Conservation (phyloP, 37 sponge, comb jelly and placozoan genomes). For the Ianthella basta region DNA sequence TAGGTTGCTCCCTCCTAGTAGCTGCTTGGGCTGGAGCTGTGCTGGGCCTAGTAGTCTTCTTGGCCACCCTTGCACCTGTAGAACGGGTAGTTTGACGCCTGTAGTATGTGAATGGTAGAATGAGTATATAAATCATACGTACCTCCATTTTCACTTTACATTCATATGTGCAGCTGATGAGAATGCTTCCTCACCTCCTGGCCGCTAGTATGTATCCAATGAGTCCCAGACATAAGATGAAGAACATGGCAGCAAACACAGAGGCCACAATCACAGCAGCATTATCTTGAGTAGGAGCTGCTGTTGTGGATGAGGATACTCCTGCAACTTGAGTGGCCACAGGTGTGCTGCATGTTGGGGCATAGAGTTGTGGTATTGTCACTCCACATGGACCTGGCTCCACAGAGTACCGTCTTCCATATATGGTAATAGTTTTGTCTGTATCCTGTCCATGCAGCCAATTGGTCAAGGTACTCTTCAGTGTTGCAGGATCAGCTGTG, state of each 20-base stretch:
- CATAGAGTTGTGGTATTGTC: not conserved
- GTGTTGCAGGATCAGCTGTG: not conserved
- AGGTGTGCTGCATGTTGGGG: not conserved
- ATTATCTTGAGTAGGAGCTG: not conserved
- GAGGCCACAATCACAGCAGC: slow-evolving; percentile 20
- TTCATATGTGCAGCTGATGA: not conserved
- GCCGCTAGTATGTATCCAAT: slow-evolving; percentile 2
- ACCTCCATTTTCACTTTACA: not conserved
- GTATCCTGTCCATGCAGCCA: not conserved
- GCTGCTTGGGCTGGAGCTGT: too few relatives aligned
- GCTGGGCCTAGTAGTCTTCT: too few relatives aligned
- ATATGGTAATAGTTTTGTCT: not conserved
- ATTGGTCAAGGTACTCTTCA: not conserved
- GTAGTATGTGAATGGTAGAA: not conserved
- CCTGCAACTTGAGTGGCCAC: not conserved
- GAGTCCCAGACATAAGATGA: slow-evolving; percentile 14
- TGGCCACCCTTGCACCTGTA: too few relatives aligned
- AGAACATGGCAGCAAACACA: slow-evolving; percentile 23
- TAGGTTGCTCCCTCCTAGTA: too few relatives aligned
- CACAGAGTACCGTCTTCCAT: not conserved
- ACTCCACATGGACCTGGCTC: slow-evolving; percentile 12
- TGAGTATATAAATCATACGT: not conserved
- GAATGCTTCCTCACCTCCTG: too few relatives aligned
- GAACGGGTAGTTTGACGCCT: too few relatives aligned
- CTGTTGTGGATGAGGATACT: not conserved